A percentile compares a stretch with the other conserved stretches of the same genome.
Evolutionary conservation across 1,140 invertebrate species (phyloP).

Genomic region (Diachasma alloeum): DNA sequence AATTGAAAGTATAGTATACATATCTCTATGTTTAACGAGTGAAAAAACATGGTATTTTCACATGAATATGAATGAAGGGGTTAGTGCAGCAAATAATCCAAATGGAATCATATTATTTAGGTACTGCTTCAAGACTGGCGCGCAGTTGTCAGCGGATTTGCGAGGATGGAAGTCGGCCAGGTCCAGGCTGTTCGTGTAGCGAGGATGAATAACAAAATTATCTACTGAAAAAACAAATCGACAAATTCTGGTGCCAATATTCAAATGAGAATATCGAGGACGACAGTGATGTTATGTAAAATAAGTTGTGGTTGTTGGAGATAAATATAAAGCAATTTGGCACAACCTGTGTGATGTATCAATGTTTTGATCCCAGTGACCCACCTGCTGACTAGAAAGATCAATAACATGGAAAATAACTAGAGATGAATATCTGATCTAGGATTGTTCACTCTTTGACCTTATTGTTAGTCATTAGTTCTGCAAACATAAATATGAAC

Average conservation of each 20-base stretch:
- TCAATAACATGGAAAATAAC: too few species aligned
- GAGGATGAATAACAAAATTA: background rate
- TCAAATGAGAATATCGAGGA: background rate
- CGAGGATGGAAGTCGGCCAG: background rate
- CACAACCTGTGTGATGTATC: background rate
- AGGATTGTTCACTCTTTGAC: too few species aligned
- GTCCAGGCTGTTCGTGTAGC: background rate
- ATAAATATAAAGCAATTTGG: background rate
- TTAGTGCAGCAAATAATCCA: background rate
- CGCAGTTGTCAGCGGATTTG: background rate
- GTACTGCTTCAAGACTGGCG: background rate
- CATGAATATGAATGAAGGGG: background rate
- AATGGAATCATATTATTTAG: background rate
- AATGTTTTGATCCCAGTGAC: background rate
- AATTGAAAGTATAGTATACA: too few species aligned
- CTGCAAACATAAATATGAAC: too few species aligned
- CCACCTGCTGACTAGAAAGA: background rate
- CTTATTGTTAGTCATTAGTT: too few species aligned
- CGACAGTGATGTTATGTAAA: background rate
- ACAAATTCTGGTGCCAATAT: background rate
- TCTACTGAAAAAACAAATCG: background rate
- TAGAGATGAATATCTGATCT: too few species aligned
- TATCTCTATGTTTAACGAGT: too few species aligned
- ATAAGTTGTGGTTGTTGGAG: background rate
- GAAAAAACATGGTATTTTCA: too few species aligned